phyloP scores from a whole-genome alignment of 1,140 invertebrate genomes.

The Eufriesea mexicana region DNA sequence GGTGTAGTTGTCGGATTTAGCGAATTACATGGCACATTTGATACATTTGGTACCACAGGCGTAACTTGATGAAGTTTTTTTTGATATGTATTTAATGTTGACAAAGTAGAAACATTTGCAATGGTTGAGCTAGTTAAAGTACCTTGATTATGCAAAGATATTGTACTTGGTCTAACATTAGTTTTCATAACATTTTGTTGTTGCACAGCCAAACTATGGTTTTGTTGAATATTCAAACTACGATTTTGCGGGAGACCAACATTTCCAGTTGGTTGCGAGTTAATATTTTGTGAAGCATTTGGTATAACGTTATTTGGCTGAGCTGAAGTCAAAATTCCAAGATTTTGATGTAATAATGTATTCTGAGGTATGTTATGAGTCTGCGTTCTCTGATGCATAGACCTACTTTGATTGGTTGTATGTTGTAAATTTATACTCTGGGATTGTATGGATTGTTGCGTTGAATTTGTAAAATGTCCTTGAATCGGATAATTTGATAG shows the following conservation, averaged over 20 bases:
- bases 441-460: conserved; percentile 34
- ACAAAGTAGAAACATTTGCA: conserved; percentile 45
- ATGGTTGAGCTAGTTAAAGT: conserved; percentile 42
- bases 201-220: conserved; percentile 33
- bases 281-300: conserved; percentile 48
- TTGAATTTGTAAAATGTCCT: conserved; percentile 50
- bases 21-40: conserved; percentile 43
- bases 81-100: conserved; percentile 64
- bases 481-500: conserved; percentile 60
- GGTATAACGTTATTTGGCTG: conserved; percentile 46
- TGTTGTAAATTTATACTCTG: conserved; percentile 57
- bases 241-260: conserved; percentile 39
- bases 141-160: conserved; percentile 59
- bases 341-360: conserved; percentile 62
- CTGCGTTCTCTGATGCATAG: conserved; percentile 59
- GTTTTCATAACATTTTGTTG: conserved; percentile 52
- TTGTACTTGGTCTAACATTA: conserved; percentile 47
- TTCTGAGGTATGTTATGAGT: conserved; percentile 42
- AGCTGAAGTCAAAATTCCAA: conserved; percentile 43
- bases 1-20: conserved; percentile 52
- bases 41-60: conserved; percentile 20
- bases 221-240: conserved; percentile 23
- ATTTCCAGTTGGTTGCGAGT: conserved; percentile 41
- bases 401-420: conserved; percentile 55
- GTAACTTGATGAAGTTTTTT: conserved; percentile 64